Percentiles rank a stretch among this genome's conserved stretches.
phyloP scores from a whole-genome alignment of 2,888 invertebrate species.

The Drosophila prostipennis region DNA sequence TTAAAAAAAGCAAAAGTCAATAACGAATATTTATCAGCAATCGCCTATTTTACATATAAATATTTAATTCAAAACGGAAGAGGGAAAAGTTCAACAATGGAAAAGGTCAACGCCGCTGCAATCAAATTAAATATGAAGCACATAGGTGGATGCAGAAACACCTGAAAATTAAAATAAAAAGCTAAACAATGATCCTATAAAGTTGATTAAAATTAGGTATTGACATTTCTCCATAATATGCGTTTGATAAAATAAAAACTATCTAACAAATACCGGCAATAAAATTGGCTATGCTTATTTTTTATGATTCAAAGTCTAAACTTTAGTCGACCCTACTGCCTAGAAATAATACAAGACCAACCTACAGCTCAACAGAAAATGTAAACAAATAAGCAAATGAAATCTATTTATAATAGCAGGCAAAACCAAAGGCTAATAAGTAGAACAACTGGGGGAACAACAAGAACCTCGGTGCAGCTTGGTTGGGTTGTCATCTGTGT shows the following conservation, averaged over 20 bases:
- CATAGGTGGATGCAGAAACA: not conserved
- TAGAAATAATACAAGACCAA: not conserved
- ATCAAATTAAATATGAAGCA: conserved; percentile 27
- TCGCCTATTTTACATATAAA: not conserved
- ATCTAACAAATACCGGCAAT: too few relatives aligned
- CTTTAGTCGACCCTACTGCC: not conserved
- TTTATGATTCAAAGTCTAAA: too few relatives aligned
- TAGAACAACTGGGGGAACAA: conserved; percentile 56
- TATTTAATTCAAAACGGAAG: conserved; percentile 5
- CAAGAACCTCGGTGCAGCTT: conserved; percentile 73
- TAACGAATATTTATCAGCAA: not conserved
- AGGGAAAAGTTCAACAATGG: not conserved
- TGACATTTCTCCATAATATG: too few relatives aligned
- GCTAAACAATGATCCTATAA: too few relatives aligned
- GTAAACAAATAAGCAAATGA: conserved; percentile 20
- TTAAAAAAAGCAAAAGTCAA: not conserved
- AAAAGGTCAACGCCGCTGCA: not conserved
- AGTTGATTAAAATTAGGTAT: too few relatives aligned
- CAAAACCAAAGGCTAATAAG: conserved; percentile 19
- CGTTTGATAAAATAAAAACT: too few relatives aligned
- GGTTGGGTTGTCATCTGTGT: conserved; percentile 72
- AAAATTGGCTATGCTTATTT: too few relatives aligned
- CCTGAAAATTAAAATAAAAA: conserved; percentile 1
- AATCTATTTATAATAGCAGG: conserved; percentile 11
- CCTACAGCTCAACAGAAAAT: conserved; percentile 15